These are phyloP conservation scores for Bolborhynchus lineola DNA, from an alignment of 2,113 vertebrate species.

Conservation along the genomic window DNA sequence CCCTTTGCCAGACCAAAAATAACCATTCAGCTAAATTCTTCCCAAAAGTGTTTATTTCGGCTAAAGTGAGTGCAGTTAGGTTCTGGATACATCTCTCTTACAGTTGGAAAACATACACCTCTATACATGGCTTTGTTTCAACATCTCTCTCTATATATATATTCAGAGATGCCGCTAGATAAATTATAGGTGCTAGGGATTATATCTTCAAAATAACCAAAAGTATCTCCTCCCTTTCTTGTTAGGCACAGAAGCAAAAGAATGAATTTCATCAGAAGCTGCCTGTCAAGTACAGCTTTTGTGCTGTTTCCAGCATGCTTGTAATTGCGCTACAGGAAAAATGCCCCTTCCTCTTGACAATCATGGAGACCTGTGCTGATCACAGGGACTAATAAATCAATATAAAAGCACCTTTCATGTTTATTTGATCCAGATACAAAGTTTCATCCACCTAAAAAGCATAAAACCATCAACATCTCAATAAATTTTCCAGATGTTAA, in stretches of 20 bases:
- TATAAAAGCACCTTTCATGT: not conserved
- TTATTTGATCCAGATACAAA: not conserved
- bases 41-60: slow-evolving; percentile 21
- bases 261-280: not conserved
- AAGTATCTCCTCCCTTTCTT: not conserved
- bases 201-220: not conserved
- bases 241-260: not conserved
- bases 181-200: not conserved
- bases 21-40: slow-evolving; percentile 37
- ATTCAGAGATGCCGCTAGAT: not conserved
- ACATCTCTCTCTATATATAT: not conserved
- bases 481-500: not conserved
- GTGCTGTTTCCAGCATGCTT: not conserved
- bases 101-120: not conserved
- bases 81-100: not conserved
- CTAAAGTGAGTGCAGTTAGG: not conserved
- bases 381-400: not conserved
- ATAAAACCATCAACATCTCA: not conserved
- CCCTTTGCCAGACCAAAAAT: slow-evolving; percentile 56
- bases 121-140: not conserved
- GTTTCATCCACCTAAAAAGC: not conserved
- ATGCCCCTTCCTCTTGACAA: not conserved
- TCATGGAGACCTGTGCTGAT: not conserved
- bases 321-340: not conserved
- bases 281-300: not conserved